Evolutionary conservation across 2,888 invertebrate genomes (phyloP).

Genomic region (Rhimphoctona megacephalus): DNA sequence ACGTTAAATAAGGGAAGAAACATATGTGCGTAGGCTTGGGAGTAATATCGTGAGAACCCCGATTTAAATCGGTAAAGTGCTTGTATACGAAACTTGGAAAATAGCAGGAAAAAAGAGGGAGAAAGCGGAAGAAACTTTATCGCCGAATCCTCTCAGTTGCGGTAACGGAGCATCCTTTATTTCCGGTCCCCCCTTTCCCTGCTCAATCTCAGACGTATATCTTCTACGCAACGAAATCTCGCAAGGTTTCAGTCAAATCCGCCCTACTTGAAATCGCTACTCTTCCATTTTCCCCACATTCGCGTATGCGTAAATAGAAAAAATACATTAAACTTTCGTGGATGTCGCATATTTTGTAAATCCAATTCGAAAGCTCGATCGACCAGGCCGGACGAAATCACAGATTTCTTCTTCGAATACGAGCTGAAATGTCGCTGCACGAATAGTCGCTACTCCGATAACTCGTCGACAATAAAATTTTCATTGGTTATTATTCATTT

Average conservation of each 20-base stretch:
- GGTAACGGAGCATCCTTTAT: slow-evolving; percentile 22
- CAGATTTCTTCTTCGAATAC: too few species aligned
- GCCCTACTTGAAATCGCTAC: not conserved
- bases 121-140: slow-evolving; percentile 41
- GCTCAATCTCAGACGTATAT: not conserved
- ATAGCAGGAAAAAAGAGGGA: not conserved
- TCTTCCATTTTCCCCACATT: too few species aligned
- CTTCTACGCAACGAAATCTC: not conserved
- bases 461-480: too few species aligned
- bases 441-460: too few species aligned
- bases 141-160: slow-evolving; percentile 31
- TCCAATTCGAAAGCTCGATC: too few species aligned
- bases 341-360: not conserved
- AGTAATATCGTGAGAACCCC: slow-evolving; percentile 40
- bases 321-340: slow-evolving; percentile 28
- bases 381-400: too few species aligned
- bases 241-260: not conserved
- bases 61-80: slow-evolving; percentile 29
- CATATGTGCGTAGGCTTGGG: not conserved
- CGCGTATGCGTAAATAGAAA: not conserved
- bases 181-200: slow-evolving; percentile 35
- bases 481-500: too few species aligned
- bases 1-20: slow-evolving; percentile 16
- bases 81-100: slow-evolving; percentile 25
- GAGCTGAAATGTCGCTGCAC: too few species aligned